Percentiles rank a stretch among this genome's conserved stretches.
These are phyloP conservation scores for Melanotaenia maccullochi DNA, from an alignment of 2,797 vertebrate species.

Conservation along the genomic window DNA sequence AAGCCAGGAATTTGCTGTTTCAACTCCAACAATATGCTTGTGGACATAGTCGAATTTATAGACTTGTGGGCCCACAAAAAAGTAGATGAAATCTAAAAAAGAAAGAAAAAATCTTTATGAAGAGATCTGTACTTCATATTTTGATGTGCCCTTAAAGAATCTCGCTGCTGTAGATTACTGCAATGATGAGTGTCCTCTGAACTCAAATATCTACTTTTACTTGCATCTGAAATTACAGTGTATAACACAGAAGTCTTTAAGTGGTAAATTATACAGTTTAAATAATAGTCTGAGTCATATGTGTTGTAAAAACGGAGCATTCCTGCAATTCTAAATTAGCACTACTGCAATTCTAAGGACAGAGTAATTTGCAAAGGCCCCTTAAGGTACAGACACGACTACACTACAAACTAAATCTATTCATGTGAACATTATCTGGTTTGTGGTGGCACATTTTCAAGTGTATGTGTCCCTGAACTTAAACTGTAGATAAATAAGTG, in stretches of 20 bases:
- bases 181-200: conserved; percentile 31
- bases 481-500: background rate
- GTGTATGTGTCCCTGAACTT: background rate
- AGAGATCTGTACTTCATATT: conserved; percentile 11
- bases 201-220: conserved; percentile 29
- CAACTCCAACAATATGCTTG: conserved; percentile 69
- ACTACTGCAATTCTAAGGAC: conserved; percentile 42
- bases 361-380: conserved; percentile 16
- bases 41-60: conserved; percentile 75
- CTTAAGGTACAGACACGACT: conserved; percentile 31
- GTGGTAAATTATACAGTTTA: conserved; percentile 41
- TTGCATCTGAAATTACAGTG: conserved; percentile 38
- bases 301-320: conserved; percentile 22
- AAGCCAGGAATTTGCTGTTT: conserved; percentile 82
- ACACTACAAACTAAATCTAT: background rate
- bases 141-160: background rate
- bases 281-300: conserved; percentile 35
- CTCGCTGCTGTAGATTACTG: conserved; percentile 18
- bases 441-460: conserved; percentile 3
- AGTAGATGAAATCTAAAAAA: conserved; percentile 79
- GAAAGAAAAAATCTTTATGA: background rate
- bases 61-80: conserved; percentile 81
- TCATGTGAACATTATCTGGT: background rate
- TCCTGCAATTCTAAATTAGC: conserved; percentile 18
- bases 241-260: conserved; percentile 14